Percentiles rank a stretch among this genome's conserved stretches.
Conservation (phyloP, 2,113 vertebrate genomes). For the Nibea albiflora region DNA sequence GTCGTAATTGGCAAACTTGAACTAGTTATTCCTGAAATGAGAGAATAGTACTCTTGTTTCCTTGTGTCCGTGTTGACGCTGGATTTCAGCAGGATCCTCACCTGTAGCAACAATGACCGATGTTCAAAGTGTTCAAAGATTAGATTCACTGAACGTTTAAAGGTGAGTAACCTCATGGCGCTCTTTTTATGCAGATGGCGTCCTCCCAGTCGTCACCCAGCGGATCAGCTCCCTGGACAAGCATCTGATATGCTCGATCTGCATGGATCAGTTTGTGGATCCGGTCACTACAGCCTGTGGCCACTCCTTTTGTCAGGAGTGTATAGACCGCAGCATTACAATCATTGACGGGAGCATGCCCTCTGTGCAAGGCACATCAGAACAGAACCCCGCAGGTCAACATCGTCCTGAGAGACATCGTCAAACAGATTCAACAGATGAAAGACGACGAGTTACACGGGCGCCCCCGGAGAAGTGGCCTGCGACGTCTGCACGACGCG, state of each 20-base stretch:
- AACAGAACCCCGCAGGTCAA: conserved; percentile 12
- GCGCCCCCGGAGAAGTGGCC: conserved; percentile 81
- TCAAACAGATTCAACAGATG: not conserved
- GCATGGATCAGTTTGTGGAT: conserved; percentile 42
- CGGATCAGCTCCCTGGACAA: not conserved
- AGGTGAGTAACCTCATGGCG: not conserved
- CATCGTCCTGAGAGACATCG: conserved; percentile 53
- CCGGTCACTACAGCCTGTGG: conserved; percentile 75
- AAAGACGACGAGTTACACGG: not conserved
- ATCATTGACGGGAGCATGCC: not conserved
- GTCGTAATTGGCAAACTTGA: too few species aligned
- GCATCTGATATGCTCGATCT: conserved; percentile 71
- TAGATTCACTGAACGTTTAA: not conserved
- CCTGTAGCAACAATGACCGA: too few species aligned
- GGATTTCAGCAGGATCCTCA: not conserved
- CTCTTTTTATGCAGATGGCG: conserved; percentile 50
- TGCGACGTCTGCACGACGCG: conserved; percentile 89
- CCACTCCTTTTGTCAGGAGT: conserved; percentile 73
- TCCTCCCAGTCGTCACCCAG: not conserved
- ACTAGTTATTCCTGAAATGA: too few species aligned
- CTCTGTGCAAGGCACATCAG: conserved; percentile 57
- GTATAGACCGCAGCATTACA: not conserved
- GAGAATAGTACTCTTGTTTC: not conserved
- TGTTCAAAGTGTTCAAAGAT: too few species aligned
- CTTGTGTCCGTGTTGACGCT: not conserved